Evolutionary conservation across 2,888 invertebrate species (phyloP).

Genomic region (Cheilosia impressa): DNA sequence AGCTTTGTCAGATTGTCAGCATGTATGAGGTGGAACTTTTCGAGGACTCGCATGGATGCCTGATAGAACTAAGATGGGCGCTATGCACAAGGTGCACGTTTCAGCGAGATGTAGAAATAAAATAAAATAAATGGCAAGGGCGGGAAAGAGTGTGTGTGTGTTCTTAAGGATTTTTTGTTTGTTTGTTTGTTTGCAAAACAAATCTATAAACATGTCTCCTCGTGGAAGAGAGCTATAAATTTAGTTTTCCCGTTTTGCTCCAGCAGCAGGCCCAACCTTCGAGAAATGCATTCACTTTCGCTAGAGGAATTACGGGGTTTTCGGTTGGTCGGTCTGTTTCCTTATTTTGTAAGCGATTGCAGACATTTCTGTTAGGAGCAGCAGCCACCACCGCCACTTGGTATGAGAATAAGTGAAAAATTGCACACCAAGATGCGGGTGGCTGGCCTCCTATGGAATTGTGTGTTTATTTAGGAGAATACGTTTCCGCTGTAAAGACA

Average conservation of each 20-base stretch:
- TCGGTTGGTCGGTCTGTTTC: conserved; percentile 36
- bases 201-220: conserved; percentile 70
- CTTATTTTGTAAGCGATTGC: conserved; percentile 62
- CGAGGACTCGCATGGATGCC: conserved; percentile 17
- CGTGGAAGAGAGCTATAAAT: conserved; percentile 56
- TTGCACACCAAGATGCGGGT: conserved; percentile 63
- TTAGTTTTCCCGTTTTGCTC: conserved; percentile 46
- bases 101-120: conserved; percentile 46
- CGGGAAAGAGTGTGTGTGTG: conserved; percentile 38
- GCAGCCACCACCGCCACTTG: conserved; percentile 2
- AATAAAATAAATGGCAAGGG: conserved; percentile 64
- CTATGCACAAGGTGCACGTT: conserved; percentile 67
- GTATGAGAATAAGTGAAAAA: conserved; percentile 48
- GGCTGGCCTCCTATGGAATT: conserved; percentile 61
- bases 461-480: conserved; percentile 20
- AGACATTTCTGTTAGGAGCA: conserved; percentile 42
- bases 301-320: conserved; percentile 30
- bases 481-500: conserved; percentile 11
- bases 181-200: conserved; percentile 24
- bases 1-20: conserved; percentile 47
- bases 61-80: conserved; percentile 29
- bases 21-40: conserved; percentile 28
- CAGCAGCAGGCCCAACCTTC: conserved; percentile 54
- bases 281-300: conserved; percentile 61
- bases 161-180: background rate